Conservation (phyloP, 2,888 invertebrate genomes). For the Abrostola tripartita region DNA sequence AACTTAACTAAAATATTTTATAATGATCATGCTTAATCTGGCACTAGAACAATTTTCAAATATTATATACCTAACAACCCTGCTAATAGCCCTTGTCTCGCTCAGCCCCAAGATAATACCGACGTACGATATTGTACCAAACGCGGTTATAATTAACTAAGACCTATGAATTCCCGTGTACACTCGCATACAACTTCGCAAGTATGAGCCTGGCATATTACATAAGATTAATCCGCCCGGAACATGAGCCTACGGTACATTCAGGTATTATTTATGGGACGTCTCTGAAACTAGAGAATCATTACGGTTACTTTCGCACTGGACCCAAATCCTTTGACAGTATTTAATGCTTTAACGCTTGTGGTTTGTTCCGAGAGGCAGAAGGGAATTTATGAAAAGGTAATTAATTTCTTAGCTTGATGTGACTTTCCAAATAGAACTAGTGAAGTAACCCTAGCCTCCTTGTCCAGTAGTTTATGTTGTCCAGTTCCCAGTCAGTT, state of each 20-base stretch:
- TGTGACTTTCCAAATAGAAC: neutral
- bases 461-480: no score
- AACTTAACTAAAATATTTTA: neutral
- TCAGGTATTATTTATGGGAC: constrained; percentile 63
- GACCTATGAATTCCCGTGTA: constrained; percentile 62
- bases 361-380: constrained; percentile 9
- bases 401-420: neutral
- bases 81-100: constrained; percentile 48
- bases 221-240: constrained; percentile 64
- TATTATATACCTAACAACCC: constrained; percentile 26
- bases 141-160: constrained; percentile 64
- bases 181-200: constrained; percentile 46
- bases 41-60: constrained; percentile 16
- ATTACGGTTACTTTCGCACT: constrained; percentile 42
- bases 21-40: neutral
- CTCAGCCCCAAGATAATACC: constrained; percentile 54
- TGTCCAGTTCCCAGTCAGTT: no score
- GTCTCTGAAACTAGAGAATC: constrained; percentile 44
- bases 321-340: constrained; percentile 25
- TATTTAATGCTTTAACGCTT: constrained; percentile 13
- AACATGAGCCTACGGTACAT: constrained; percentile 39
- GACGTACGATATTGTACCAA: constrained; percentile 54
- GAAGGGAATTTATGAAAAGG: constrained; percentile 3
- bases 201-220: constrained; percentile 52
- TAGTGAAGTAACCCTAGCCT: neutral